Percentiles rank a stretch among this genome's conserved stretches.
These are phyloP conservation scores for Andrena bicolor DNA, from an alignment of 2,888 invertebrate genomes.

Conservation along the genomic window DNA sequence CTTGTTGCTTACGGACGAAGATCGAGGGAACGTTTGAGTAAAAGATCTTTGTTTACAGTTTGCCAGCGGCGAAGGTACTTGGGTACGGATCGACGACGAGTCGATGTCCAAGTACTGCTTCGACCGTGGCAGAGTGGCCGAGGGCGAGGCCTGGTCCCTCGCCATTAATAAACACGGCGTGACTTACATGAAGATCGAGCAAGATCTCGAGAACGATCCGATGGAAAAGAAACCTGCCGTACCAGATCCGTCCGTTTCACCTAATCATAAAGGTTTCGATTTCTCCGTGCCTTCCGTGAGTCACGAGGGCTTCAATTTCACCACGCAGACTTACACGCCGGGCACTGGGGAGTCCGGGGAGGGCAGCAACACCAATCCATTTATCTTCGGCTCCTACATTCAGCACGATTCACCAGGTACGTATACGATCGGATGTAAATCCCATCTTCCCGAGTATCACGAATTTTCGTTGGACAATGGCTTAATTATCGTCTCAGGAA, in stretches of 20 bases:
- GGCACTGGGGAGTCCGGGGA: slow-evolving; percentile 75
- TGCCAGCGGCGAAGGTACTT: slow-evolving; percentile 88
- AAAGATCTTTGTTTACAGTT: slow-evolving; percentile 77
- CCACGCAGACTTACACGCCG: slow-evolving; percentile 75
- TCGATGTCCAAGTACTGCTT: slow-evolving; percentile 89
- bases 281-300: slow-evolving; percentile 85
- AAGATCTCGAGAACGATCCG: slow-evolving; percentile 82
- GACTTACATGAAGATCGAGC: slow-evolving; percentile 88
- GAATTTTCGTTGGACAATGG: not conserved
- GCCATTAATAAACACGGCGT: slow-evolving; percentile 88
- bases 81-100: slow-evolving; percentile 88
- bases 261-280: slow-evolving; percentile 87
- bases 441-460: not conserved
- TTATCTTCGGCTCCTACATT: slow-evolving; percentile 84
- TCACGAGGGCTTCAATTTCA: slow-evolving; percentile 80
- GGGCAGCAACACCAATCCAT: slow-evolving; percentile 82
- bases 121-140: slow-evolving; percentile 83
- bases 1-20: not conserved
- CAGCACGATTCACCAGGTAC: slow-evolving; percentile 79
- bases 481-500: slow-evolving; percentile 67
- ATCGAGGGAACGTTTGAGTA: not conserved
- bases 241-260: slow-evolving; percentile 77
- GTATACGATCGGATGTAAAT: slow-evolving; percentile 7
- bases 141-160: slow-evolving; percentile 91
- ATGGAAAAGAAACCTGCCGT: slow-evolving; percentile 72